Evolutionary conservation across 1,140 invertebrate genomes (phyloP), one percentile per base, ranked within the genome.

Genomic region (Zaprionus camerounensis): DNA sequence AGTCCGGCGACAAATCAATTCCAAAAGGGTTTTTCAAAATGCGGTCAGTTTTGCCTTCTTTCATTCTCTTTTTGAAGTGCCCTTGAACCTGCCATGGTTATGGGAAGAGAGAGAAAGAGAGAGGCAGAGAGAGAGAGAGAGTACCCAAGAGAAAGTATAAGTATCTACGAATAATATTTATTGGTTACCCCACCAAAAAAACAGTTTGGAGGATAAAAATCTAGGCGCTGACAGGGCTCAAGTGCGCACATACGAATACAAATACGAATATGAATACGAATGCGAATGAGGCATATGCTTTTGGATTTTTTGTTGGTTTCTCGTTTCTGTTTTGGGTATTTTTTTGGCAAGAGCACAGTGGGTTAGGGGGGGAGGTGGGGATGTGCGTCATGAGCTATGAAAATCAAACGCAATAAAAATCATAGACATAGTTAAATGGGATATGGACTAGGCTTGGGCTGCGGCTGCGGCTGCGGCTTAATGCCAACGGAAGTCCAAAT

Each of bases 331-430:
- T 70, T 69, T 26, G 24, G 46, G 41, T 58, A 44, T 69, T 55
- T 67, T 36, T 46, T 55, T 15, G 28, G 31, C 12, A 56, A 51
- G 38, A 7, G 2, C 7, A 31, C 28, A 31, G 28, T 22, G 11
- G 0, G 20, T 11, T 0, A 13, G 0, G 38, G 38, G 15, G 5
- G 28, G 11, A 36, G 11, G 17, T 20, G 69, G 63, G 20, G 17
- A 17, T 15, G 15, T 86, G 83, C 83, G 83, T 86, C 83, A 86
- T 79, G 69, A 78, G 84, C 76, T 78, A 78, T 83, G 81, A 82
- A 87, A 87, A 87, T 87, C 83, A 87, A 88, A 88, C 78, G 83
- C 78, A 87, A 88, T 88, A 87, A 75, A 88, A 87, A 88, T 83
- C 70, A 74, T 71, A 76, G 46, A 81, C 17, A 75, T 56, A 65